Base-by-base conservation (phyloP, 64 coral and sea anemone genomes). In the Actinia equina region DNA sequence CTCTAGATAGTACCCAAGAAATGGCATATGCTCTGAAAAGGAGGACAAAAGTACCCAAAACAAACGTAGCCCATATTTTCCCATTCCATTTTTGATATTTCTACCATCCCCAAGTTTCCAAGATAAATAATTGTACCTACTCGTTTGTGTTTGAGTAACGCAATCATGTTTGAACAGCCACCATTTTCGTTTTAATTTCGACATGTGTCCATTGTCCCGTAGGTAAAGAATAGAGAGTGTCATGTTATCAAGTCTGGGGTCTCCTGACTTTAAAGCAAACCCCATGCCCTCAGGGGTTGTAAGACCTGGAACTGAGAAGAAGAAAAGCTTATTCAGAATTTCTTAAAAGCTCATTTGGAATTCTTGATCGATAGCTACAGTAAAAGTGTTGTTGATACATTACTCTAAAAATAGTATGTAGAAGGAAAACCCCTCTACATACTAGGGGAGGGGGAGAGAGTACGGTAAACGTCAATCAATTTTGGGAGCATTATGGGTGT, bases 171-270 rank as follows among this genome's bases (percentile, higher is more conserved):
- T 83, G 57, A 23, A 26, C 7, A 89, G 59, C 92, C 92, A 94
- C 92, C 92, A 94, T 82, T 90, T 90, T 43, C 88, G 51, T 43
- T 84, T 59, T 13, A 94, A 19, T 4, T 23, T 51, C 7, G 52
- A 78, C 25, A 94, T 63, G 44, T 74, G 89, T 12, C 62, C 71
- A 11, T 81, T 69, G 42, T 94, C 92, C 0, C 85, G 88, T 52
- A 94, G 26, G 17, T 79, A 85, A 46, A 94, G 27, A 37, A 94
- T 94, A 4, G 84, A 51, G 9, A 94, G 10, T 10, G 92, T 82
- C 25, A 94, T 87, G 54, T 90, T 71, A 2, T 10, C 44, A 14
- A 27, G 65, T 6, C 86, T 55, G 20, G 79, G 92, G 41, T 89
- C 78, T 61, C 85, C 71, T 41, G 79, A 46, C 61, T 84, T 89